Percentiles rank a stretch among this genome's conserved stretches.
Evolutionary conservation across 2,888 invertebrate species (phyloP).

Genomic region (Octonoba sinensis): DNA sequence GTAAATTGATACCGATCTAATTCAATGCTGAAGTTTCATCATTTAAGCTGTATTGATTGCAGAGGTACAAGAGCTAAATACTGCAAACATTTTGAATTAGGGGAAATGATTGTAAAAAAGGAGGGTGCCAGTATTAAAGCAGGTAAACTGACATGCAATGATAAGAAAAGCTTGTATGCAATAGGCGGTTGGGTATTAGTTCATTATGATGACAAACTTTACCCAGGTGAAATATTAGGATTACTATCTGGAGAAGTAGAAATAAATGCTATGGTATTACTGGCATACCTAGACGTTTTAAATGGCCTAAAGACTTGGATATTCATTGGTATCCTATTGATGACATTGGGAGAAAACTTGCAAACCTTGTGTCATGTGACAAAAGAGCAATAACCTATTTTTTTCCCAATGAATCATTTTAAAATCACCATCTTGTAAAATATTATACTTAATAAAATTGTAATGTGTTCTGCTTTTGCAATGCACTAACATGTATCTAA

Average conservation of each 20-base stretch:
- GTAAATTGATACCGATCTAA: neutral
- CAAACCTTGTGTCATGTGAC: neutral
- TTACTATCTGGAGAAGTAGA: neutral
- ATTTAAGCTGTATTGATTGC: neutral
- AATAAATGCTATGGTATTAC: neutral
- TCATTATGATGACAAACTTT: neutral
- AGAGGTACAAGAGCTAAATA: neutral
- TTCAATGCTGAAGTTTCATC: neutral
- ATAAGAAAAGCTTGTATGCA: neutral
- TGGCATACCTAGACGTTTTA: neutral
- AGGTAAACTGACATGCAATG: neutral
- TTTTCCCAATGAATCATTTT: neutral
- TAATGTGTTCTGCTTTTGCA: neutral
- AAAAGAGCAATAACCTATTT: neutral
- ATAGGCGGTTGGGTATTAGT: neutral
- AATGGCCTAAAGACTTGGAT: neutral
- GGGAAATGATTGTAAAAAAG: neutral
- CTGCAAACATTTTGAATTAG: neutral
- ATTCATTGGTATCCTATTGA: neutral
- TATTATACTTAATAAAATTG: neutral
- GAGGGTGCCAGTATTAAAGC: neutral
- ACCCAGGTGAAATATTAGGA: neutral
- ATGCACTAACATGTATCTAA: neutral
- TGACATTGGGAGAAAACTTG: neutral
- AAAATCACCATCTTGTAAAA: neutral